phyloP scores from a whole-genome alignment of 2,888 invertebrate species.

The Trissonchulus latispiculum region DNA sequence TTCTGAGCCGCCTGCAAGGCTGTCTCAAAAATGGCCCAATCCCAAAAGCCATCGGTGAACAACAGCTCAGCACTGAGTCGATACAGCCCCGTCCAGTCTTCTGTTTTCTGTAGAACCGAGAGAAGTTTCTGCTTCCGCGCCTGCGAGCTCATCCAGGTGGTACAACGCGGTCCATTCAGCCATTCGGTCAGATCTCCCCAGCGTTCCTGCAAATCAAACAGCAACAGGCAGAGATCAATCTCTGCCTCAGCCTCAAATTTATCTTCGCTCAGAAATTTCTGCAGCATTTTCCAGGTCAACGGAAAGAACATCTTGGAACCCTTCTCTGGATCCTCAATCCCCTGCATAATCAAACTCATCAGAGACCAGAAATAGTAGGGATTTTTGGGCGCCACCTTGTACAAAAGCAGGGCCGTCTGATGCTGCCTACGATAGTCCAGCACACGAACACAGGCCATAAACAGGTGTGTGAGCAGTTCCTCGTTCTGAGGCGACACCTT shows the following conservation, averaged over 20 bases:
- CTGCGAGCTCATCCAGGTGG: too few species aligned
- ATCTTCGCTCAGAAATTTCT: constrained; percentile 71
- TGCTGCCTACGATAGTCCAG: constrained; percentile 78
- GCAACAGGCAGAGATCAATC: constrained; percentile 75
- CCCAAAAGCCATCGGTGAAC: too few species aligned
- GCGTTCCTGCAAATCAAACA: constrained; percentile 64
- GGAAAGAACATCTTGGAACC: constrained; percentile 60
- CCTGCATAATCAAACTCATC: constrained; percentile 91
- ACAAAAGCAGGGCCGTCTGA: constrained; percentile 73
- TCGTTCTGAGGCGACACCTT: too few species aligned
- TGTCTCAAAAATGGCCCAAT: too few species aligned
- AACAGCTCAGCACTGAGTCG: too few species aligned
- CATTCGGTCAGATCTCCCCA: too few species aligned
- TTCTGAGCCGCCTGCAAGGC: too few species aligned
- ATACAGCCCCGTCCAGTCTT: too few species aligned
- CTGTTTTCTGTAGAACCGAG: too few species aligned
- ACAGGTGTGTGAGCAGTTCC: constrained; percentile 80
- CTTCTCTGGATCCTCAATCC: constrained; percentile 4
- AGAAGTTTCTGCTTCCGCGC: too few species aligned
- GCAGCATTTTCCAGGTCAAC: constrained; percentile 84
- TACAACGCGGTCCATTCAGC: too few species aligned
- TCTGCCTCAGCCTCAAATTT: constrained; percentile 88
- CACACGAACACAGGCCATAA: constrained; percentile 85
- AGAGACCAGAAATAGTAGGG: constrained; percentile 97
- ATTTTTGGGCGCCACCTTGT: constrained; percentile 80